Evolutionary conservation across 2,797 vertebrate genomes (phyloP).

Genomic region (Catostomus latipinnis): DNA sequence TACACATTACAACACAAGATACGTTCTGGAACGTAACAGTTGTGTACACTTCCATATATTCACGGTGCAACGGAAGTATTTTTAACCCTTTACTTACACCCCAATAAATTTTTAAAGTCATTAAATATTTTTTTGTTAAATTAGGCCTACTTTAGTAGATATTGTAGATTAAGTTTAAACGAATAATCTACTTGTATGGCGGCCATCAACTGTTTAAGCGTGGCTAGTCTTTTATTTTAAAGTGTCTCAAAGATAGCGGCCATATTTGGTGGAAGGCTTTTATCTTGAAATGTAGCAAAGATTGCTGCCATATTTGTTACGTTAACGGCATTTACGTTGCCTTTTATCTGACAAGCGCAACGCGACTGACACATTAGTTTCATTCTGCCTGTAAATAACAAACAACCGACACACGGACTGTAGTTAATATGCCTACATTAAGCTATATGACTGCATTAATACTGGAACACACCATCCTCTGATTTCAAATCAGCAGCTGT

Average conservation of each 20-base stretch:
- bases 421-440: conserved; percentile 34
- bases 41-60: too few relatives aligned
- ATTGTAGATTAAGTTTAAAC: too few relatives aligned
- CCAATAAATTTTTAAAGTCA: too few relatives aligned
- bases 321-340: neutral
- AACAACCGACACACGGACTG: too few relatives aligned
- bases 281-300: too few relatives aligned
- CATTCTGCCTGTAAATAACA: conserved; percentile 44
- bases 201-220: neutral
- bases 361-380: conserved; percentile 34
- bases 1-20: too few relatives aligned
- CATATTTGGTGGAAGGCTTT: neutral
- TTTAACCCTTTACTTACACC: too few relatives aligned
- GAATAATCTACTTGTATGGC: too few relatives aligned
- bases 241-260: neutral
- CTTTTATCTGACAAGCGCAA: conserved; percentile 28
- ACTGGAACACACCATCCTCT: conserved; percentile 10
- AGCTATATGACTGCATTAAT: neutral
- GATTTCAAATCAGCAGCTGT: conserved; percentile 27
- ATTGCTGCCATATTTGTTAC: neutral
- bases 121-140: too few relatives aligned
- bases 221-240: conserved; percentile 11
- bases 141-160: too few relatives aligned
- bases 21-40: too few relatives aligned
- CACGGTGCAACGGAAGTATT: too few relatives aligned